These are phyloP conservation scores for Pteronotus mesoamericanus DNA, from an alignment of 2,797 vertebrate genomes.

Conservation along the genomic window DNA sequence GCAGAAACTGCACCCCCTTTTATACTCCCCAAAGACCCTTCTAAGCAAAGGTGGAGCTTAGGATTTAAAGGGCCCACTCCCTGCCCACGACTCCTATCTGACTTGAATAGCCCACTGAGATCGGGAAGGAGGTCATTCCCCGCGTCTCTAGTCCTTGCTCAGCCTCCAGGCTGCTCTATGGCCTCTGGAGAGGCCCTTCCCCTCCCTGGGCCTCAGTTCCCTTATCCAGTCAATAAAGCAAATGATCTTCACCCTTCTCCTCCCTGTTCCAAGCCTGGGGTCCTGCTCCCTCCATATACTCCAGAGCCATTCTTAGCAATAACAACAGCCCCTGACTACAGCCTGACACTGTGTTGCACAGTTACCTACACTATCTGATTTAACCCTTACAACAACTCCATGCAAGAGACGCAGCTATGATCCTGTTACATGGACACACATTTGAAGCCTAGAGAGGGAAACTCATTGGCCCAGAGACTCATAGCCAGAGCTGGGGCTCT, in stretches of 20 bases:
- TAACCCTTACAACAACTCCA: background rate
- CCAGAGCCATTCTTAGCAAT: background rate
- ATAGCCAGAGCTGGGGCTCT: background rate
- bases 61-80: slow-evolving; percentile 72
- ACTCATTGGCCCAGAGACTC: background rate
- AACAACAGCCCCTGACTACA: background rate
- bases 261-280: background rate
- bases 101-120: background rate
- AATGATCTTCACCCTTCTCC: background rate
- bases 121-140: background rate
- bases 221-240: background rate
- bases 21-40: slow-evolving; percentile 57
- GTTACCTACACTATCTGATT: fast-evolving
- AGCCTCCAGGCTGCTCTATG: background rate
- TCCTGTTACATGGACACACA: background rate
- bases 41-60: slow-evolving; percentile 75
- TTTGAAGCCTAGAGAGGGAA: background rate
- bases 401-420: no score
- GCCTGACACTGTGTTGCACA: fast-evolving
- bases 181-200: background rate
- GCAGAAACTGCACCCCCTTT: slow-evolving; percentile 48
- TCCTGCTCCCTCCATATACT: fast-evolving
- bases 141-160: background rate
- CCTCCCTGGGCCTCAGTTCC: background rate
- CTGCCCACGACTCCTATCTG: background rate